Evolutionary conservation across 1,140 invertebrate genomes (phyloP).

Genomic region (Drosophila lacteicornis): DNA sequence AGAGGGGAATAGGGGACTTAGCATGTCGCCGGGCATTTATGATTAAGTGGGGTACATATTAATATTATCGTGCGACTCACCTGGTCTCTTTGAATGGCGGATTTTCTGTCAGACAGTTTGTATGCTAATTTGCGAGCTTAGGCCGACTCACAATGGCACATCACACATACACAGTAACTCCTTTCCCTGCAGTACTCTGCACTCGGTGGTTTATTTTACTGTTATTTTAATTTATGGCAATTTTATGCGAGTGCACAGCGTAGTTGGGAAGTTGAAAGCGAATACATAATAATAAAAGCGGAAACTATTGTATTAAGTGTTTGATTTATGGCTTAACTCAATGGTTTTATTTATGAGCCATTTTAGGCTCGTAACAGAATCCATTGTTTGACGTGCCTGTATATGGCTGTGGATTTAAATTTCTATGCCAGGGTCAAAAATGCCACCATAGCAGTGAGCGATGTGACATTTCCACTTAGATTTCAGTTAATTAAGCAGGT

Average conservation of each 20-base stretch:
- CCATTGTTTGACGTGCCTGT: constrained; percentile 22
- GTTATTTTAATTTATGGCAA: constrained; percentile 82
- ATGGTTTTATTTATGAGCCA: constrained; percentile 81
- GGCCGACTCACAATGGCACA: constrained; percentile 40
- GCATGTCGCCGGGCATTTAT: constrained; percentile 79
- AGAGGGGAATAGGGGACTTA: constrained; percentile 23
- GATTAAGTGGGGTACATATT: constrained; percentile 77
- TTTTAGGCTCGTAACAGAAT: constrained; percentile 22
- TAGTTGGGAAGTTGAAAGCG: constrained; percentile 58
- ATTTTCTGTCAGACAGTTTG: constrained; percentile 79
- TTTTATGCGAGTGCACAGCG: constrained; percentile 77
- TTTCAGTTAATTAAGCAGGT: constrained; percentile 16
- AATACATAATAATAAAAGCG: constrained; percentile 82
- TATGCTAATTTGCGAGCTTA: constrained; percentile 78
- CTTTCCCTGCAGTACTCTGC: constrained; percentile 17
- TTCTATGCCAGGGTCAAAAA: constrained; percentile 41
- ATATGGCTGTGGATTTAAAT: constrained; percentile 28
- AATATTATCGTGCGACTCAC: constrained; percentile 76
- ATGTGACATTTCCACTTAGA: constrained; percentile 8
- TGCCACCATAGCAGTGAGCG: background rate
- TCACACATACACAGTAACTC: constrained; percentile 28
- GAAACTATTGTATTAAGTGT: constrained; percentile 83
- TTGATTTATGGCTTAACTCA: constrained; percentile 81
- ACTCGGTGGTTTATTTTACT: constrained; percentile 72
- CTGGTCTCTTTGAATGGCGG: constrained; percentile 57